A percentile compares a stretch with the other conserved stretches of the same genome.
Evolutionary conservation across 2,113 vertebrate genomes (phyloP).

Genomic region (Heliornis fulica): DNA sequence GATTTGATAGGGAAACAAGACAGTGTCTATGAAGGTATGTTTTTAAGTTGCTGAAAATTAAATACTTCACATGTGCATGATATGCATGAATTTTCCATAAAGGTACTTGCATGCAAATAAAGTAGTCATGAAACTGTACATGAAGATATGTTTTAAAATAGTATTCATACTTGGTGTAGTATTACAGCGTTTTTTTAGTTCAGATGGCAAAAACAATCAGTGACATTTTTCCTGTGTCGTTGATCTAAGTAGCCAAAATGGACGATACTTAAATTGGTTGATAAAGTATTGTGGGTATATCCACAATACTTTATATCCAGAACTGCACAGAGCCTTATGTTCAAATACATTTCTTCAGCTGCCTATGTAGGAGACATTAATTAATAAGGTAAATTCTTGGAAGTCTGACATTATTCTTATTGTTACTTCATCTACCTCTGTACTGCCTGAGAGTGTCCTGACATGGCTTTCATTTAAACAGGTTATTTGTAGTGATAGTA

Average conservation of each 20-base stretch:
- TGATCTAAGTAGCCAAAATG: neutral
- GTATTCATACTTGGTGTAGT: neutral
- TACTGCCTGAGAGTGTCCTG: neutral
- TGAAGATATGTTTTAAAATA: neutral
- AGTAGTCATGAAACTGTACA: neutral
- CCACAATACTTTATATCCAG: neutral
- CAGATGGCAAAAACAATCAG: neutral
- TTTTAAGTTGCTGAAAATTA: neutral
- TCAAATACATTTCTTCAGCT: neutral
- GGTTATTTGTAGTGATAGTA: neutral
- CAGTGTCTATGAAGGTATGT: slow-evolving; percentile 96
- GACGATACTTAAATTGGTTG: neutral
- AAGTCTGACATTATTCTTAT: neutral
- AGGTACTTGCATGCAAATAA: neutral
- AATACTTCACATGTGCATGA: neutral
- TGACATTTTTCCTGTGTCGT: fast-evolving
- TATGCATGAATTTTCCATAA: neutral
- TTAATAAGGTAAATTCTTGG: neutral
- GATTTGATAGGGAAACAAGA: slow-evolving; percentile 98
- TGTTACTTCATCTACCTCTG: neutral
- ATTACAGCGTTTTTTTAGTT: neutral
- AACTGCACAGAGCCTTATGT: neutral
- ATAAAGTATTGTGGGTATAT: neutral
- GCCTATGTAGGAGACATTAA: neutral
- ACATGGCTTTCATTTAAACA: neutral